Percentiles rank a stretch among this genome's conserved stretches.
phyloP scores from a whole-genome alignment of 2,113 vertebrate genomes.

The Theristicus caerulescens region DNA sequence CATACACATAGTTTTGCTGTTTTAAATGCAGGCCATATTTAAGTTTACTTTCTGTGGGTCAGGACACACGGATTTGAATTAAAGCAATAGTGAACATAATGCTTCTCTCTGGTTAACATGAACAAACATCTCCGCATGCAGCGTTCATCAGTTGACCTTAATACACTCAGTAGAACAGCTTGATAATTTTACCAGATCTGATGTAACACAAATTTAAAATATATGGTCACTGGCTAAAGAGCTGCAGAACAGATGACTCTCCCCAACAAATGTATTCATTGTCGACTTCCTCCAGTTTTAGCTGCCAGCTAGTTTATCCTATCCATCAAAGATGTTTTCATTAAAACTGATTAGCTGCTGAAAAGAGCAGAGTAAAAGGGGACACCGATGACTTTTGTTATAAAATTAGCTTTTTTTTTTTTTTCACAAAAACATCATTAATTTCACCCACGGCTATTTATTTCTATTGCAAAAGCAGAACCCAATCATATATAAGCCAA shows the following conservation, averaged over 20 bases:
- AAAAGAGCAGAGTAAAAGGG: neutral
- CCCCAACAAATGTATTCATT: neutral
- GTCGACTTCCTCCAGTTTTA: neutral
- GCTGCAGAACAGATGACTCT: neutral
- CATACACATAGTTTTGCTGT: neutral
- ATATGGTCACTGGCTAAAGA: neutral
- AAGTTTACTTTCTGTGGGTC: neutral
- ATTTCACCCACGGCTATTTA: neutral
- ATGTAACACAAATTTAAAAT: neutral
- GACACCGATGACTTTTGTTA: neutral
- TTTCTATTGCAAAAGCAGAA: neutral
- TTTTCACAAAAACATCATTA: neutral
- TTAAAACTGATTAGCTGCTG: constrained; percentile 21
- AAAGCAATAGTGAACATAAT: neutral
- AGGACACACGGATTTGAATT: neutral
- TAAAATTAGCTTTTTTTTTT: neutral
- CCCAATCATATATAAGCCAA: neutral
- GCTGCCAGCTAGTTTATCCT: neutral
- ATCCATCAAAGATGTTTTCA: neutral
- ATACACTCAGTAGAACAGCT: neutral
- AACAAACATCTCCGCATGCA: neutral
- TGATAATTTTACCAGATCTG: neutral
- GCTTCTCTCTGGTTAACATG: neutral
- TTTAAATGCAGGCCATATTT: neutral
- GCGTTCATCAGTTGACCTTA: accelerated